Percentiles rank a stretch among this genome's conserved stretches.
Evolutionary conservation across 2,888 invertebrate genomes (phyloP).

Genomic region (Synanthedon andrenaeformis): DNA sequence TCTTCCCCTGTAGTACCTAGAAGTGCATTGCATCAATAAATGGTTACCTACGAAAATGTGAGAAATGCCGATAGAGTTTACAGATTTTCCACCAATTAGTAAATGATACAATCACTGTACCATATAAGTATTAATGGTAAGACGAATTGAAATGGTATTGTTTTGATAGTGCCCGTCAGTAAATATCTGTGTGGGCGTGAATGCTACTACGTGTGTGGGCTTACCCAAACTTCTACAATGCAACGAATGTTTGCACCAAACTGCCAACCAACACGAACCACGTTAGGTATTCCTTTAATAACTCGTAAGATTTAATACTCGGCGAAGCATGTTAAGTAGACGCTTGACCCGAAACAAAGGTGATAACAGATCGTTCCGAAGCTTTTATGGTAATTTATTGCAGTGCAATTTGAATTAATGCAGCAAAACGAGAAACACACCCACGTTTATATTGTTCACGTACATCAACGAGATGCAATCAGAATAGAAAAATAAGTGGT

Average conservation of each 20-base stretch:
- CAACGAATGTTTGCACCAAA: conserved; percentile 41
- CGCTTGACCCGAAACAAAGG: conserved; percentile 29
- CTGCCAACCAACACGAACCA: conserved; percentile 19
- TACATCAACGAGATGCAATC: background rate
- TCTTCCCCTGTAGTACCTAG: no score
- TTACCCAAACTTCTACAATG: conserved; percentile 35
- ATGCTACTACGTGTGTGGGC: conserved; percentile 27
- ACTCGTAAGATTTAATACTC: conserved; percentile 15
- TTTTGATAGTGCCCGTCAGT: conserved; percentile 48
- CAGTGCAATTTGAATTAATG: conserved; percentile 5
- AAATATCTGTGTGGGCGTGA: no score
- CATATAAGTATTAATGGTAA: no score
- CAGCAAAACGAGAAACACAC: background rate
- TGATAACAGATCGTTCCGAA: conserved; percentile 29
- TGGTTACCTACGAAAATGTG: no score
- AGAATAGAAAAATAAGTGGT: background rate
- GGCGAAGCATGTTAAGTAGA: conserved; percentile 25
- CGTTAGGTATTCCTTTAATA: conserved; percentile 22
- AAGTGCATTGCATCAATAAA: no score
- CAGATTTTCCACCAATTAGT: no score
- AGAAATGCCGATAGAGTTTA: no score
- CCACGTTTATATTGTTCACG: background rate
- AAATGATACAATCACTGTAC: no score
- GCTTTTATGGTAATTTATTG: conserved; percentile 33
- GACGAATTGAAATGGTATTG: conserved; percentile 30